phyloP scores from a whole-genome alignment of 1,140 invertebrate genomes.

The Paraescarpia echinospica region DNA sequence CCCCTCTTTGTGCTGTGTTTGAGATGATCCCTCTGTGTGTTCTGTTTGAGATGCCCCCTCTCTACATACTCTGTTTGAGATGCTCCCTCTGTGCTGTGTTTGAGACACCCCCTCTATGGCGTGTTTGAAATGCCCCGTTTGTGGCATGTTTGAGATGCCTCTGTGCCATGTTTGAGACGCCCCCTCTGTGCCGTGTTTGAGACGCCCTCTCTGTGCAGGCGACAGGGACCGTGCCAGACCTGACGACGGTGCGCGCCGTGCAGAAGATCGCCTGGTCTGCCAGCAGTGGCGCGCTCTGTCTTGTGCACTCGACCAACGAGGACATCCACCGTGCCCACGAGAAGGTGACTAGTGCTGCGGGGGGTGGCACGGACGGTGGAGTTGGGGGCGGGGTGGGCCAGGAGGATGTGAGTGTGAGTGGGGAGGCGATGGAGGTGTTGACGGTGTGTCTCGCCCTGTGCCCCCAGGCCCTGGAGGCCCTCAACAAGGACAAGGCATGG shows the following conservation, averaged over 20 bases:
- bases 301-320: slow-evolving; percentile 69
- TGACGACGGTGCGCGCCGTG: slow-evolving; percentile 52
- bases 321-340: slow-evolving; percentile 64
- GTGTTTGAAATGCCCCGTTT: too few relatives aligned
- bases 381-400: slow-evolving; percentile 36
- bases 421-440: slow-evolving; percentile 88
- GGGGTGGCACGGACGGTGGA: too few relatives aligned
- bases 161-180: too few relatives aligned
- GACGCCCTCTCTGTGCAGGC: slow-evolving; percentile 39
- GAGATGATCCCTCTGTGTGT: slow-evolving; percentile 5
- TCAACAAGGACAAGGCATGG: slow-evolving; percentile 76
- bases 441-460: slow-evolving; percentile 86
- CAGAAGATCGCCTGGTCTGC: slow-evolving; percentile 76
- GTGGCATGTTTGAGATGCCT: too few relatives aligned
- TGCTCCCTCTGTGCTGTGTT: not conserved
- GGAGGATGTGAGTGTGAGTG: slow-evolving; percentile 70
- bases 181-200: too few relatives aligned
- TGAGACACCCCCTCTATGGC: not conserved
- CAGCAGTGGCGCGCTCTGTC: slow-evolving; percentile 70
- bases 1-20: not conserved
- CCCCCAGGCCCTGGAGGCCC: slow-evolving; percentile 74
- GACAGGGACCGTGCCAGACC: slow-evolving; percentile 45
- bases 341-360: slow-evolving; percentile 39
- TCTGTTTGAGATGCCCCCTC: not conserved
- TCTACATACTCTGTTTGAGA: not conserved